Evolutionary conservation across 2,888 invertebrate species (phyloP), one percentile per base, ranked within the genome.

Genomic region (Drosophila suboccidentalis): DNA sequence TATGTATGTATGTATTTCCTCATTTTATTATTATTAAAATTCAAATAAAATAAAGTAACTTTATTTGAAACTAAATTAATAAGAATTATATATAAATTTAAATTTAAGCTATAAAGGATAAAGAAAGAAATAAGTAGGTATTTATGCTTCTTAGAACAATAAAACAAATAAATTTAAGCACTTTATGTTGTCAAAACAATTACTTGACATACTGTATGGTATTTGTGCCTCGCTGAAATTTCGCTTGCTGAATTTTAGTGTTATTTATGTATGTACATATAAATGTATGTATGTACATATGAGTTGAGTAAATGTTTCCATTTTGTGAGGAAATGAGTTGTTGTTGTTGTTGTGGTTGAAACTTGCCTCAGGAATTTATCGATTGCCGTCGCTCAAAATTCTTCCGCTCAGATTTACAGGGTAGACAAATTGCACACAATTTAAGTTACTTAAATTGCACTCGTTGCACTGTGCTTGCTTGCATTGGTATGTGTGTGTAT

Each of bases 391-490:
- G 38, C 55, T 60, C 29, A 44, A 58, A 51, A 19, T 43, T 47
- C 54, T 46, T 73, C 22, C 39, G 54, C 38, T 58, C 41, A 55
- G 63, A 75, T 62, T 61, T 58, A 55, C 50, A 38, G 44, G 13
- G 44, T 63, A 38, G 44, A 43, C 22, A 53, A 78, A 65, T 75
- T 74, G 59, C 75, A 63, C 22, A 60, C 57, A 22, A 22, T 55
- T 61, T 76, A 64, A 77, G 51, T 70, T 71, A 86, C 77, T 77
- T 63, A 75, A 80, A 88, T 82, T 77, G 80, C 77, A 72, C 70
- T 68, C 50, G n/a, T n/a, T n/a, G n/a, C n/a, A n/a, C n/a, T n/a
- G n/a, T n/a, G n/a, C n/a, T n/a, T n/a, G n/a, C n/a, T n/a, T n/a
- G 17, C 47, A 22, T 4, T 4, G 36, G 15, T n/a, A 3, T 15